Conservation (phyloP, 1,140 invertebrate genomes). For the Holcopasites calliopsidis region DNA sequence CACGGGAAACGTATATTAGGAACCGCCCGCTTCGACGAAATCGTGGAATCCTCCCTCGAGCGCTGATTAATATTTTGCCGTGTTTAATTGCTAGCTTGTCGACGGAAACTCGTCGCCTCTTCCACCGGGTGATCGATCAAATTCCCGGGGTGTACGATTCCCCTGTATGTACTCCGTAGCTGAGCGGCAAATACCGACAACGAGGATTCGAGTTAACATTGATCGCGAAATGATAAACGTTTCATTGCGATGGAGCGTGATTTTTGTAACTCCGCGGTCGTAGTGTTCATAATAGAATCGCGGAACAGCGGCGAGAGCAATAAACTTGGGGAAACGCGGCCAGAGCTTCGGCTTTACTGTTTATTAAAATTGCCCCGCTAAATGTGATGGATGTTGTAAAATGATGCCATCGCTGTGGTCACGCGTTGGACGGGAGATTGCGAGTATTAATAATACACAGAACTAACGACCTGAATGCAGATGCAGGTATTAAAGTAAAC, state of each 20-base stretch:
- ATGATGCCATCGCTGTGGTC: not conserved
- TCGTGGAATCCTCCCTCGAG: not conserved
- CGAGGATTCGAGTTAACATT: no score
- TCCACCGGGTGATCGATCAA: not conserved
- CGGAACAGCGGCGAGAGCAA: no score
- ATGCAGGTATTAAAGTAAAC: not conserved
- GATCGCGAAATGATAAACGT: no score
- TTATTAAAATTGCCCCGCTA: no score
- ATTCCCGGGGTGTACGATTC: not conserved
- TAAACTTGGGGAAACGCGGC: no score
- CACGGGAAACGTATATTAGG: not conserved
- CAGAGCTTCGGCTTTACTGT: no score
- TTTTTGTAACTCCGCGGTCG: no score
- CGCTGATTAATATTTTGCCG: constrained; percentile 3
- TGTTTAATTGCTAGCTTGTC: not conserved
- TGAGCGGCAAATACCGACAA: no score
- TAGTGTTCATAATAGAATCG: no score
- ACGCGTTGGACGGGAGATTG: not conserved
- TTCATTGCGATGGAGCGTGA: no score
- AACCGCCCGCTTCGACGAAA: not conserved
- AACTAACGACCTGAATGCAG: not conserved
- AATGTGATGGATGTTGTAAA: not conserved
- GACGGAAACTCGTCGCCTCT: no score
- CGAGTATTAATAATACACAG: not conserved
- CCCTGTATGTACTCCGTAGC: no score